Percentiles rank a stretch among this genome's conserved stretches.
Evolutionary conservation across 1,140 invertebrate species (phyloP).

Genomic region (Stegodyphus mimosarum): DNA sequence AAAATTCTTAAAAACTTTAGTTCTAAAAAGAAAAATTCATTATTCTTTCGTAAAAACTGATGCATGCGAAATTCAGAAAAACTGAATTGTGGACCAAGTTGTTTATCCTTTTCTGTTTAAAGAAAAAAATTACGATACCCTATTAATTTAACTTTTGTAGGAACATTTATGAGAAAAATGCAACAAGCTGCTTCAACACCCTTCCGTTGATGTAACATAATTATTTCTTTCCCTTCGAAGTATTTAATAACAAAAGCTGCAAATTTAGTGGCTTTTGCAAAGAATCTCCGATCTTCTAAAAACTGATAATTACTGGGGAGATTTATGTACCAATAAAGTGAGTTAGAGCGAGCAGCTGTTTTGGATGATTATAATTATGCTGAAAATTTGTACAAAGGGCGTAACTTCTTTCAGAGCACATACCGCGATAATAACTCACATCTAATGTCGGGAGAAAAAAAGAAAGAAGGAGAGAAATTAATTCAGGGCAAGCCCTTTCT

Average conservation of each 20-base stretch:
- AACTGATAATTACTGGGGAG: conserved; percentile 48
- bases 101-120: no score
- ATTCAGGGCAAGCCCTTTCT: neutral
- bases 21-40: no score
- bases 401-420: conserved; percentile 40
- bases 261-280: conserved; percentile 30
- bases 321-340: conserved; percentile 50
- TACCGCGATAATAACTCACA: conserved; percentile 31
- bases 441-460: conserved; percentile 35
- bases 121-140: neutral
- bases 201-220: conserved; percentile 35
- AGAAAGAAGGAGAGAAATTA: neutral
- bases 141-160: conserved; percentile 39
- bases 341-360: conserved; percentile 38
- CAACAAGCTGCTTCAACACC: conserved; percentile 51
- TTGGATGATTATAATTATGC: conserved; percentile 54
- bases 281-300: conserved; percentile 10
- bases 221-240: conserved; percentile 37
- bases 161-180: conserved; percentile 47
- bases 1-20: no score
- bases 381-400: conserved; percentile 48
- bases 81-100: no score
- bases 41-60: no score
- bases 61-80: no score
- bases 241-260: conserved; percentile 49